Evolutionary conservation across 1,140 invertebrate species (phyloP), one percentile per base, ranked within the genome.

Genomic region (Pseudomyrmex dendroicus): DNA sequence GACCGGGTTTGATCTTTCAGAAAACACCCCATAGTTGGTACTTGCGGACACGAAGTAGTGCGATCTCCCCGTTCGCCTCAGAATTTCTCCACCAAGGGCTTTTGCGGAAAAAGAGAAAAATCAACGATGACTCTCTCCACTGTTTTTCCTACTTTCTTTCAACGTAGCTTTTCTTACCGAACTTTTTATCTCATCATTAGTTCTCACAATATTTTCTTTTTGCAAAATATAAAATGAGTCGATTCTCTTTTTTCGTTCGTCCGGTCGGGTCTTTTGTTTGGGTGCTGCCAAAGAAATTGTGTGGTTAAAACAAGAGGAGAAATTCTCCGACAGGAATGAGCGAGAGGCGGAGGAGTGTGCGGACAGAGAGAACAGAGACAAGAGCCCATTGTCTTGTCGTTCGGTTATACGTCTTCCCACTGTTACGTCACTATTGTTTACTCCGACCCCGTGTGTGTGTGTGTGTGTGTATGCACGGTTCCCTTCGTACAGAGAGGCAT

Each of bases 361-460:
- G 84, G 57, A 64, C 62, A 85, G 76, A 84, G 59, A 84, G 59
- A 84, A 88, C 70, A 87, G 73, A 85, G 86, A 87, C 76, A 91
- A 88, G 84, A 84, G 48, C 63, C 87, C 76, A 91, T 92, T 92
- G 90, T 92, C 88, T 91, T 89, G 87, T 90, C 90, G 68, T 68
- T 85, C 66, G 85, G 64, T 86, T 87, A 80, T 89, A 89, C 73
- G 84, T 91, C 90, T 91, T 90, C 85, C 68, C 74, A 73, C 68
- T 84, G 87, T 92, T 91, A 89, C 91, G 87, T 91, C 89, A 91
- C 85, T 84, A 91, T 90, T 92, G 89, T 91, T 92, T 92, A 91
- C 83, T 72, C 74, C 74, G 82, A 72, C 74, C 82, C 83, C 35
- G 35, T 35, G 35, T 35, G 35, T 35, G 5, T 25, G 25, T 25